Base-by-base conservation (phyloP, 2,113 vertebrate species). In the Odontophorus gujanensis region DNA sequence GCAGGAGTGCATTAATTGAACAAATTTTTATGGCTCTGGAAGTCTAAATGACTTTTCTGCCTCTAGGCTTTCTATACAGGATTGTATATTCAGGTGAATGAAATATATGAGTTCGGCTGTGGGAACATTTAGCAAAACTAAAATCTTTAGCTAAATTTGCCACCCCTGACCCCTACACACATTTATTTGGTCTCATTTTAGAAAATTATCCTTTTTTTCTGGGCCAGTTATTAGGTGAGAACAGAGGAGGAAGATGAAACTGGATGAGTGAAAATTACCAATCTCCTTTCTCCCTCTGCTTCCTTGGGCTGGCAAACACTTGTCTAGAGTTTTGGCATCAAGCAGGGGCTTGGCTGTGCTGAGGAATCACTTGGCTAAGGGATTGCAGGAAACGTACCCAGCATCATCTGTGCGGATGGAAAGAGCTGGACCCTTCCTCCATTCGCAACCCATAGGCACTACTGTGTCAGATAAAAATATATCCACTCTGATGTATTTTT, bases 41-140 rank as follows among this genome's bases (percentile, higher is more conserved):
- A 96, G 30, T 48, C 85, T 85, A 94, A 97, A 95, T 92, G 32
- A 84, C 90, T 95, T 95, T 94, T 57, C 80, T 95, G 94, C 94
- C 95, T 86, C 76, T 90, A 93, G 91, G 95, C 89, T 68, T 86
- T 94, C 91, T 62, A 79, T 4, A 1, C 48, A 81, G 83, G 61
- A 79, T 74, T 95, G 91, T 92, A 40, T 90, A 78, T 92, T 85
- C 91, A 92, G 90, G 89, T 92, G 90, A 18, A 83, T 68, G 65
- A 95, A 94, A 91, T 93, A 93, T 65, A 53, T 8, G 91, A 81
- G 57, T 62, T 22, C n/a, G 73, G 16, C 79, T 76, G 82, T 63
- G 51, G 6, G 68, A 93, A 28, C 90, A 88, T 85, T 93, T 95
- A 95, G 65, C 57, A 94, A 90, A 95, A 95, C 87, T 95, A 88